Evolutionary conservation across 2,797 vertebrate genomes (phyloP), one percentile per base, ranked within the genome.

Genomic region (Apogon talboti): DNA sequence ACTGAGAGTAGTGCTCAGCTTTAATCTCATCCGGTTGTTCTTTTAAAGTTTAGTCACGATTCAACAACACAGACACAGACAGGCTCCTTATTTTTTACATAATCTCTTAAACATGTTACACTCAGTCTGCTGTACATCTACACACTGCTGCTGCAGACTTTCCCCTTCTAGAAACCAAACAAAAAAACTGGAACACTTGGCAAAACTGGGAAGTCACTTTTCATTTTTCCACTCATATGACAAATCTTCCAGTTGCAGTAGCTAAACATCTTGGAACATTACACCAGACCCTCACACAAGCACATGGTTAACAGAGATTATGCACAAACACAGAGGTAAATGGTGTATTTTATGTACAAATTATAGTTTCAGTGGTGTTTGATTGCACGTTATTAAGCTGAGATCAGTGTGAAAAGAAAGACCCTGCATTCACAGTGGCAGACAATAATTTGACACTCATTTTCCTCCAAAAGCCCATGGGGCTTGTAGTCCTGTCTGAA

Each of bases 391-490:
- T 58, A 80, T 86, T 82, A 87, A 81, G 38, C 7, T 7, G 0
- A 49, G 74, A 82, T 82, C 52, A 51, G 48, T 69, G 52, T 37
- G 63, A 69, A 63, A 73, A 76, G 59, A 75, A 81, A 71, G 47
- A 11, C 38, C 12, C 44, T 55, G 47, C 37, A 38, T 82, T 45
- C 52, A 69, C 46, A 46, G 66, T 72, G 51, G 47, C 70, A 88
- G 82, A 80, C 75, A 85, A 79, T 78, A 72, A 82, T 84, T 71
- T 88, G 82, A 87, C 74, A 79, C 68, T 82, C 69, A 68, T 81
- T 79, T 48, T 65, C 49, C 46, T 66, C 48, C 46, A 41, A 62
- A 78, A 72, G 53, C 82, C 81, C 63, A 24, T 14, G 42, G 84
- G 84, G 71, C 58, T 75, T 63, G 43, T 71, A 63, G 56, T 84